A percentile compares a stretch with the other conserved stretches of the same genome.
Conservation (phyloP, 1,140 invertebrate species). For the Brachionus calyciflorus region DNA sequence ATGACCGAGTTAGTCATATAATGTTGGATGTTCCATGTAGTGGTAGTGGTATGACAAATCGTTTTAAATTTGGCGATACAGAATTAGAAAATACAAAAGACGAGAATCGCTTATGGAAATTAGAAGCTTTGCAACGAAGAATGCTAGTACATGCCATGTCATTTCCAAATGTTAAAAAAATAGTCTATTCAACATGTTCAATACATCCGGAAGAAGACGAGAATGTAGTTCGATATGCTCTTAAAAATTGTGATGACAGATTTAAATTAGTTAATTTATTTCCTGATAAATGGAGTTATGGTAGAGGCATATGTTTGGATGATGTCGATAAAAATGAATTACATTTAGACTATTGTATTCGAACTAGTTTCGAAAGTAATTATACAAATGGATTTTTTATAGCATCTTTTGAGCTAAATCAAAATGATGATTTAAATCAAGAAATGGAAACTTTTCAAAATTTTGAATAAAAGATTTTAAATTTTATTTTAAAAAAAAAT, state of each 20-base stretch:
- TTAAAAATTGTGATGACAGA: slow-evolving; percentile 33
- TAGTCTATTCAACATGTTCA: slow-evolving; percentile 94
- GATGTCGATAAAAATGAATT: slow-evolving; percentile 5
- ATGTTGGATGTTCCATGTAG: slow-evolving; percentile 92
- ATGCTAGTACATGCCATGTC: slow-evolving; percentile 79
- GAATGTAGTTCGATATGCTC: slow-evolving; percentile 60
- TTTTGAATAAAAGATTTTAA: neutral
- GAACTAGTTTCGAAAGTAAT: slow-evolving; percentile 34
- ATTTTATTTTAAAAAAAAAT: too few species aligned
- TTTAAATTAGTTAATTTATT: slow-evolving; percentile 36
- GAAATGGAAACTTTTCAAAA: neutral
- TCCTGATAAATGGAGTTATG: slow-evolving; percentile 34
- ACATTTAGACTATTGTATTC: slow-evolving; percentile 34
- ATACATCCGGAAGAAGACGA: slow-evolving; percentile 86
- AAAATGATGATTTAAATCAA: neutral
- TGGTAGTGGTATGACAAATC: slow-evolving; percentile 72
- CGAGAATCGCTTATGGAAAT: slow-evolving; percentile 51
- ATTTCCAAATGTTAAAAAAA: slow-evolving; percentile 76
- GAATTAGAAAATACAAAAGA: slow-evolving; percentile 28
- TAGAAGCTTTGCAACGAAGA: slow-evolving; percentile 78
- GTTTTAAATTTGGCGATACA: slow-evolving; percentile 12
- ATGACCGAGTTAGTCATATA: slow-evolving; percentile 77
- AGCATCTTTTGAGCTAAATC: slow-evolving; percentile 29
- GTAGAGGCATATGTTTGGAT: neutral
- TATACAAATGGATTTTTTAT: slow-evolving; percentile 44